Evolutionary conservation across 2,888 invertebrate species (phyloP), one percentile per base, ranked within the genome.

Genomic region (Drosophila basisetae): DNA sequence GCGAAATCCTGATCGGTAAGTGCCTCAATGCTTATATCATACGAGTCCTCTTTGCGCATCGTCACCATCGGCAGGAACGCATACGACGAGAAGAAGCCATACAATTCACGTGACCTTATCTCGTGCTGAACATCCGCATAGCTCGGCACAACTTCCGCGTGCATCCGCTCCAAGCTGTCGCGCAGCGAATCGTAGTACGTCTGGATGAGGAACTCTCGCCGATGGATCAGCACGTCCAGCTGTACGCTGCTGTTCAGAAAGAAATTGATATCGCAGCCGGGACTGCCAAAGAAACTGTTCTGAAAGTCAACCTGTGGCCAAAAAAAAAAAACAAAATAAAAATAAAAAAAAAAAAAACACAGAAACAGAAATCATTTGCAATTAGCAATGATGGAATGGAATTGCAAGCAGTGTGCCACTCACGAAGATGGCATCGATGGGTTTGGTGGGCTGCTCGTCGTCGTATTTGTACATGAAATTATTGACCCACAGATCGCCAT

Each of bases 401-500:
- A 35, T 22, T n/a, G 30, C n/a, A 5, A 13, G 11, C 13, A 35
- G n/a, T 22, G 4, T 1, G 1, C 6, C 6, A 91, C 93, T 92
- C 85, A 94, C 94, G 73, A 94, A 93, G 68, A 92, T 92, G 52
- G 94, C 92, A 82, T 94, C 94, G 56, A 92, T 89, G 10, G 94
- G 92, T 47, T 79, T 79, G 5, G 82, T 78, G 68, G 92, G 92
- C 65, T 91, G 82, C 31, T 90, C 75, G 4, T 84, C 81, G 65
- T 93, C 81, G 76, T 94, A 94, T 78, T 94, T 93, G 84, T 94
- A 94, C 93, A 94, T 93, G 81, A 94, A 94, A 80, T 94, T 94
- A 70, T 94, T 94, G n/a, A 94, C 92, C 94, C 94, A 94, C 2
- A 94, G 91, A 79, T 94, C 94, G 16, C 94, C 94, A 80, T 94